Conservation (phyloP, 2,797 vertebrate genomes). For the Pteropus rufus region DNA sequence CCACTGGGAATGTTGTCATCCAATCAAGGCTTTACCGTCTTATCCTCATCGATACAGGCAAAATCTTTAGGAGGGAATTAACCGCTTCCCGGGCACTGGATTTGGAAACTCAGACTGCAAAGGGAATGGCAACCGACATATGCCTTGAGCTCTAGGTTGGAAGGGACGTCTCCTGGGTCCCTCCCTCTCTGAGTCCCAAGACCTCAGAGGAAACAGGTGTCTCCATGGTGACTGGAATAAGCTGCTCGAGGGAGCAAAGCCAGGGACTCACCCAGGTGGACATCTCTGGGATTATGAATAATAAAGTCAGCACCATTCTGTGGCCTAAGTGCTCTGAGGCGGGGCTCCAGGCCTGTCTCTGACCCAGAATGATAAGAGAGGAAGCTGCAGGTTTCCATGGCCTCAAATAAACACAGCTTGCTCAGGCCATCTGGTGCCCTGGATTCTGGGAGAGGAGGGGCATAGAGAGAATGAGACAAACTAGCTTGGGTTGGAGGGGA, state of each 20-base stretch:
- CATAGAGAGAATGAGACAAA: background rate
- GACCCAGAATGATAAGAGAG: constrained; percentile 15
- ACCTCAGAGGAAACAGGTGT: constrained; percentile 23
- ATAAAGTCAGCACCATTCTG: background rate
- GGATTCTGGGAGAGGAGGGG: constrained; percentile 52
- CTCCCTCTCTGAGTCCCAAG: constrained; percentile 1
- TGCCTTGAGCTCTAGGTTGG: background rate
- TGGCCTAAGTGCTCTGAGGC: background rate
- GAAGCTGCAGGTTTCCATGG: constrained; percentile 56
- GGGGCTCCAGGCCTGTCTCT: constrained; percentile 24
- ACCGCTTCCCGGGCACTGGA: background rate
- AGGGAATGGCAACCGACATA: background rate
- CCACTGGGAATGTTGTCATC: background rate
- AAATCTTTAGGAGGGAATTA: background rate
- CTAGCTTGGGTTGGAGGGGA: background rate
- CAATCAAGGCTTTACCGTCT: background rate
- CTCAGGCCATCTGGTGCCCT: constrained; percentile 80
- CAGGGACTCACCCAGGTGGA: background rate
- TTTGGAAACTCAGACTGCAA: background rate
- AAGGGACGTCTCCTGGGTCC: constrained; percentile 41
- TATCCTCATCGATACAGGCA: background rate
- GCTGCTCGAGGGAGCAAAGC: constrained; percentile 18
- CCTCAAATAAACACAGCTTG: constrained; percentile 66
- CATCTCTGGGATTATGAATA: background rate
- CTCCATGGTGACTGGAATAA: constrained; percentile 44